phyloP scores from a whole-genome alignment of 2,113 vertebrate genomes.

The Xiphophorus couchianus region DNA sequence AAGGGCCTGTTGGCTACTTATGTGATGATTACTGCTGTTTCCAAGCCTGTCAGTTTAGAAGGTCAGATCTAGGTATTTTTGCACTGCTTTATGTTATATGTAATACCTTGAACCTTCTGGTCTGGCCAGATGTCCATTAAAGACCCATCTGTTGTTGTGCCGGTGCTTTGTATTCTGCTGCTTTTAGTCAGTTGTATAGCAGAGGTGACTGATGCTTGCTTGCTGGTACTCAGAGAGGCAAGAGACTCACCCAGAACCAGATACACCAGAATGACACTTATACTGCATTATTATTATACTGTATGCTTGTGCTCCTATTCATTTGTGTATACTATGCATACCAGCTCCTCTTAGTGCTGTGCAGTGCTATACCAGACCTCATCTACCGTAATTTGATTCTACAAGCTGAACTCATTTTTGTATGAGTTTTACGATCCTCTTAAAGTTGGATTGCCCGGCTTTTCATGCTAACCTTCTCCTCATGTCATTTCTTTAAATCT shows the following conservation, averaged over 20 bases:
- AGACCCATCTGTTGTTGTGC: slow-evolving; percentile 23
- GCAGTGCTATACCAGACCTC: slow-evolving; percentile 11
- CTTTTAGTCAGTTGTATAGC: slow-evolving; percentile 11
- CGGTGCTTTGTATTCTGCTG: slow-evolving; percentile 41
- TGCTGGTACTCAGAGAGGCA: slow-evolving; percentile 41
- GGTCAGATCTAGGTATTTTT: too few relatives aligned
- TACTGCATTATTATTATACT: slow-evolving; percentile 20
- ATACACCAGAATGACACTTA: slow-evolving; percentile 43
- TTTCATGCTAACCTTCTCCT: slow-evolving; percentile 26
- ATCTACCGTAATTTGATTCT: slow-evolving; percentile 36
- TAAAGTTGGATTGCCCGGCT: slow-evolving; percentile 11
- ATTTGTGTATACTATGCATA: slow-evolving; percentile 8
- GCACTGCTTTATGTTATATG: too few relatives aligned
- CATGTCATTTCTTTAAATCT: slow-evolving; percentile 4
- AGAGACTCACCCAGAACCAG: slow-evolving; percentile 30
- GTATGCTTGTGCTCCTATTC: neutral
- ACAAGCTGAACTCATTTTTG: slow-evolving; percentile 19
- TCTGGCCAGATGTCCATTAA: slow-evolving; percentile 53
- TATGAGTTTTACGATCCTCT: slow-evolving; percentile 12
- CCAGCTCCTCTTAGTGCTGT: slow-evolving; percentile 8
- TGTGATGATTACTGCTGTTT: too few relatives aligned
- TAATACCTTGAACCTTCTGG: slow-evolving; percentile 32
- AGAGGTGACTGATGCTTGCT: slow-evolving; percentile 40
- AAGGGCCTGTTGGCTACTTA: neutral
- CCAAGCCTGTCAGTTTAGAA: too few relatives aligned